Conservation (phyloP, 2,888 invertebrate species). For the Nephrotoma guestfalica region DNA sequence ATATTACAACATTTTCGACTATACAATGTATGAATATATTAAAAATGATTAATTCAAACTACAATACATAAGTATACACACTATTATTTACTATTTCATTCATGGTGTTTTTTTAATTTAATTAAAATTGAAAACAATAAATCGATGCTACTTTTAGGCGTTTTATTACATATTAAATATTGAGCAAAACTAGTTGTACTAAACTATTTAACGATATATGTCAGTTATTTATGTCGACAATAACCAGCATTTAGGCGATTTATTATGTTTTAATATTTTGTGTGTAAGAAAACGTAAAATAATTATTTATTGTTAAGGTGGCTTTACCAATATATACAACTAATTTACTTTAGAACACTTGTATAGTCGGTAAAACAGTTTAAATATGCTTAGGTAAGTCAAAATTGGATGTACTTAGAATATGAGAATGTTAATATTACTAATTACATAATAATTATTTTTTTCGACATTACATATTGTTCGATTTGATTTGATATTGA, state of each 20-base stretch:
- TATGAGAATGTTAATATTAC: not conserved
- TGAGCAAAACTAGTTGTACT: not conserved
- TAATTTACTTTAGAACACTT: not conserved
- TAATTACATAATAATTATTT: no score
- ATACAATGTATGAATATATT: not conserved
- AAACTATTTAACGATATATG: not conserved
- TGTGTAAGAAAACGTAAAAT: not conserved
- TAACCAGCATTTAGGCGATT: not conserved
- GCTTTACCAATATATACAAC: not conserved
- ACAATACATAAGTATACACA: not conserved
- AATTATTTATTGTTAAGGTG: not conserved
- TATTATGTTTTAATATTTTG: not conserved
- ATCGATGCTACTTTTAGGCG: not conserved
- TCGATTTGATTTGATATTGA: no score
- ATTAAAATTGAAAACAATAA: not conserved
- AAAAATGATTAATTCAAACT: not conserved
- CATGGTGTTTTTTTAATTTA: not conserved
- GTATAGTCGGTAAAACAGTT: not conserved
- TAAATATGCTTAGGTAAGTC: not conserved
- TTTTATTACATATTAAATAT: not conserved
- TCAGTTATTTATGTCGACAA: not conserved
- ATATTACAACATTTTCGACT: not conserved
- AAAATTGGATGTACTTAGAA: not conserved
- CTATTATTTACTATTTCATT: not conserved
- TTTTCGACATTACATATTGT: no score